phyloP scores from a whole-genome alignment of 2,113 vertebrate species.

The Speoplatyrhinus poulsoni region DNA sequence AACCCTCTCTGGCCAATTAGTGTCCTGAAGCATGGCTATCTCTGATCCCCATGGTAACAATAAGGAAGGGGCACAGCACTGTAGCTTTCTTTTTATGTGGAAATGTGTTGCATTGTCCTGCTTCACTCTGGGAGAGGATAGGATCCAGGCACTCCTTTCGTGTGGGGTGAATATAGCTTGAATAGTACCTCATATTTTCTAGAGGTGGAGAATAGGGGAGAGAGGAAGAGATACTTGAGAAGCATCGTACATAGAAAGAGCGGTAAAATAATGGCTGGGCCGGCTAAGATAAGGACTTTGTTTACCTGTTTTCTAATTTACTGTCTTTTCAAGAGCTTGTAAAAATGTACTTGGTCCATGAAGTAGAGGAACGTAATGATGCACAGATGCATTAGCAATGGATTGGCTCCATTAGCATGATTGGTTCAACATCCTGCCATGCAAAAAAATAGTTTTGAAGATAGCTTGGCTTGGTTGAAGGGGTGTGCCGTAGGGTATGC shows the following conservation, averaged over 20 bases:
- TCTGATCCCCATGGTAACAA: constrained; percentile 68
- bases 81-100: constrained; percentile 65
- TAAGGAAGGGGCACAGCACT: constrained; percentile 53
- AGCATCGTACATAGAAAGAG: constrained; percentile 10
- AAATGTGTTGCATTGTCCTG: constrained; percentile 62
- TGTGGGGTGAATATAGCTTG: not conserved
- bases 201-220: not conserved
- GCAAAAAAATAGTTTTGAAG: constrained; percentile 7
- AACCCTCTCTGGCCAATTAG: constrained; percentile 59
- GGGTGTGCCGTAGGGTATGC: not conserved
- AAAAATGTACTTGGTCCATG: constrained; percentile 35
- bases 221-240: constrained; percentile 15
- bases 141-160: constrained; percentile 1
- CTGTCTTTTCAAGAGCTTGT: constrained; percentile 42
- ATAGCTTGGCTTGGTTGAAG: not conserved
- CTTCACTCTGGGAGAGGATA: constrained; percentile 16
- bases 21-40: constrained; percentile 46
- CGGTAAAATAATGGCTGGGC: constrained; percentile 18
- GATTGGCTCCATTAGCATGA: constrained; percentile 47
- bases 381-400: constrained; percentile 57
- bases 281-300: constrained; percentile 18
- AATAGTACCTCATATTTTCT: constrained; percentile 12
- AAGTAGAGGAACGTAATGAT: constrained; percentile 35
- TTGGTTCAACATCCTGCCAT: constrained; percentile 38
- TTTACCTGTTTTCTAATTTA: constrained; percentile 49